A percentile compares a stretch with the other conserved stretches of the same genome.
phyloP scores from a whole-genome alignment of 2,797 vertebrate species.

The Enteromius fasciolatus region DNA sequence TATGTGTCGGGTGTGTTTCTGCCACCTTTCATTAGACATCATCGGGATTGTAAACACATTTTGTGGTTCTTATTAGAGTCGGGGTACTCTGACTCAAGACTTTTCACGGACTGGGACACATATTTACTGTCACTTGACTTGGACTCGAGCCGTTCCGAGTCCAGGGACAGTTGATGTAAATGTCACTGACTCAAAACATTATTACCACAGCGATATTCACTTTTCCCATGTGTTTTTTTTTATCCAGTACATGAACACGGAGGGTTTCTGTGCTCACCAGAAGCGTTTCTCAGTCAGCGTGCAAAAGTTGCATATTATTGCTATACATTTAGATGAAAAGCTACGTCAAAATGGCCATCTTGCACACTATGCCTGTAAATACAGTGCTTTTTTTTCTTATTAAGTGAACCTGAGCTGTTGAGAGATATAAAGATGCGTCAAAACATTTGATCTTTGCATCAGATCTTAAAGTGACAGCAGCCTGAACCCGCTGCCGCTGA shows the following conservation, averaged over 20 bases:
- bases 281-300: background rate
- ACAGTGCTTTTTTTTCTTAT: background rate
- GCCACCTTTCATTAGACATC: constrained; percentile 37
- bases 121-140: no score
- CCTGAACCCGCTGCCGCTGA: background rate
- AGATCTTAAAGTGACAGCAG: background rate
- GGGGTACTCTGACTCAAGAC: background rate
- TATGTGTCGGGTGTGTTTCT: constrained; percentile 27
- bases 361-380: background rate
- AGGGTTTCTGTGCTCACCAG: background rate
- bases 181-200: background rate
- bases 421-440: background rate
- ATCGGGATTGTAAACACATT: constrained; percentile 40
- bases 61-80: constrained; percentile 32
- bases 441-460: background rate
- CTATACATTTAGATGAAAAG: background rate
- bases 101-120: no score
- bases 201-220: background rate
- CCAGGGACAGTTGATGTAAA: background rate
- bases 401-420: background rate
- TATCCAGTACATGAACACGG: background rate
- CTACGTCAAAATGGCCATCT: background rate
- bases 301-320: background rate
- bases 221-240: background rate
- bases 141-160: no score